phyloP scores from a whole-genome alignment of 2,888 invertebrate species.

The Plagodis dolabraria region DNA sequence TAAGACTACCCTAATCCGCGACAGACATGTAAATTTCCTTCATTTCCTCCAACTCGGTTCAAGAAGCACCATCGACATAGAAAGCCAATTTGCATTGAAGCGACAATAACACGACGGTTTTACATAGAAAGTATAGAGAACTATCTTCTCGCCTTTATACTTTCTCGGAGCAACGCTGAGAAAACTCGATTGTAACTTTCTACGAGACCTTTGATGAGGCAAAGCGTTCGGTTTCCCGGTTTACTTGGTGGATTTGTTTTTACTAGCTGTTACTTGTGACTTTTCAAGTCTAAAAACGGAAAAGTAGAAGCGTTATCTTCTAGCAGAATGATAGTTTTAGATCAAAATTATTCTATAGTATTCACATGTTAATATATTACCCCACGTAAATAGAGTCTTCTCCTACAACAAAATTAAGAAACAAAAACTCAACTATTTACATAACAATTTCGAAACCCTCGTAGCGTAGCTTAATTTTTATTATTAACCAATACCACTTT shows the following conservation, averaged over 20 bases:
- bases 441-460: no score
- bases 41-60: conserved; percentile 19
- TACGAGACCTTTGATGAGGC: conserved; percentile 21
- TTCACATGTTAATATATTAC: no score
- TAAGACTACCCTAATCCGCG: neutral
- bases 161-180: conserved; percentile 14
- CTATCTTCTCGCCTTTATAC: conserved; percentile 22
- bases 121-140: conserved; percentile 19
- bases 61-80: conserved; percentile 23
- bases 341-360: no score
- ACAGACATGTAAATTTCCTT: conserved; percentile 7
- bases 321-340: no score
- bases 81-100: conserved; percentile 27
- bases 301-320: no score
- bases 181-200: conserved; percentile 21
- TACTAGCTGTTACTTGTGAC: neutral
- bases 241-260: conserved; percentile 6
- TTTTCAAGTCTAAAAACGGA: no score
- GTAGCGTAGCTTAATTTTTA: no score
- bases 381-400: no score
- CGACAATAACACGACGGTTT: conserved; percentile 25
- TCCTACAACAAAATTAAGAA: no score
- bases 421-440: no score
- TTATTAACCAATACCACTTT: no score
- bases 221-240: conserved; percentile 16